Conservation (phyloP, 1,140 invertebrate species). For the Trichonephila inaurata region DNA sequence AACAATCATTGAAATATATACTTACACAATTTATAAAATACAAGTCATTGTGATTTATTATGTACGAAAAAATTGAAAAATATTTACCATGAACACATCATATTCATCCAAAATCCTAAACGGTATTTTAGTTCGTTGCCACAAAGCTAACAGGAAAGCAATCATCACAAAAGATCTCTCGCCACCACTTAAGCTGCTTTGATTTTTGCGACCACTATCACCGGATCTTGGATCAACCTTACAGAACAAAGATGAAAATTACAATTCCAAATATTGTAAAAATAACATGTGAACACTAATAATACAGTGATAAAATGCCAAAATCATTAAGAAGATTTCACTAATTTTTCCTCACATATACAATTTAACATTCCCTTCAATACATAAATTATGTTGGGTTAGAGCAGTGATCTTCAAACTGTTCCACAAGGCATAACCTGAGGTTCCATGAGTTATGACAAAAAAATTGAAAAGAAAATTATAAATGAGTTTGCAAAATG, state of each 20-base stretch:
- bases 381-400: too few relatives aligned
- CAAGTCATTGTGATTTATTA: neutral
- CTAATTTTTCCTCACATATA: too few relatives aligned
- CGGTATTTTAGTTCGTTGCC: slow-evolving; percentile 93
- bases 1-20: neutral
- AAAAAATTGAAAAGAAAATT: too few relatives aligned
- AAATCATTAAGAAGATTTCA: too few relatives aligned
- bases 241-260: neutral
- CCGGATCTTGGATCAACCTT: neutral
- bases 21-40: neutral
- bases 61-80: neutral
- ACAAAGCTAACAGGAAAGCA: slow-evolving; percentile 95
- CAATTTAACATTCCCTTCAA: too few relatives aligned
- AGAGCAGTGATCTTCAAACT: too few relatives aligned
- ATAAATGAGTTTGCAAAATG: too few relatives aligned
- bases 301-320: too few relatives aligned
- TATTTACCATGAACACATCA: slow-evolving; percentile 95
- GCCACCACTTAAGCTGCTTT: slow-evolving; percentile 90
- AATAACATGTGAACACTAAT: neutral
- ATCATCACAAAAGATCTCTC: slow-evolving; percentile 97
- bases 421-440: too few relatives aligned
- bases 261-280: neutral
- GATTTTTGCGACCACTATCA: neutral
- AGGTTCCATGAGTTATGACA: too few relatives aligned
- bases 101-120: slow-evolving; percentile 99